Base-by-base conservation (phyloP, 2,797 vertebrate species). In the Cygnus olor region DNA sequence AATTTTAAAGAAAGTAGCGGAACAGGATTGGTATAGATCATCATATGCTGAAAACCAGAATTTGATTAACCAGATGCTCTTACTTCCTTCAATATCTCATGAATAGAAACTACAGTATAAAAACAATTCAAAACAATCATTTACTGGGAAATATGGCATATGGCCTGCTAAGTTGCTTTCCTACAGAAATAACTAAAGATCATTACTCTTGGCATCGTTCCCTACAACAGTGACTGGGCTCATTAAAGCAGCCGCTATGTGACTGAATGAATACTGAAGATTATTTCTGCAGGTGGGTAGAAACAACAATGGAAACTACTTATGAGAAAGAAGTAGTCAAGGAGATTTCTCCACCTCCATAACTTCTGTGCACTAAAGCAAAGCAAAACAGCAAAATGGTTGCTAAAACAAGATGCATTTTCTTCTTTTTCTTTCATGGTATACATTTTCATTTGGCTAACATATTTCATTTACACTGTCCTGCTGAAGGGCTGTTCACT, bases 271-370 rank as follows among this genome's bases (percentile, higher is more conserved):
- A 49, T 76, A 80, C 80, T 73, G 66, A 84, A 76, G 24, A 84
- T 61, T 27, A 34, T 91, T 92, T 70, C 82, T 66, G 73, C 83
- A 94, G 77, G 82, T 68, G 80, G 80, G 83, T 12, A 76, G 95
- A 90, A 93, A 95, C 70, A 93, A 88, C 63, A 45, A 79, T 49
- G 36, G 72, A 58, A 88, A 91, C 70, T 81, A 93, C 38, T 91
- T 57, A 47, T 24, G 18, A 69, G 82, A 69, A 85, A 89, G 65
- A 82, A 95, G 94, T 93, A 92, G 95, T 83, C 92, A 96, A 92
- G 94, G 93, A 96, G 71, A 93, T 49, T 93, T 91, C 73, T 81
- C 95, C 91, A 93, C 94, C 95, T 96, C 92, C 94, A 5, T 70
- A 93, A 95, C 73, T 93, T 94, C 91, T 94, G 95, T 56, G 73